phyloP scores from a whole-genome alignment of 2,888 invertebrate genomes.

The Drosophila bunnanda region DNA sequence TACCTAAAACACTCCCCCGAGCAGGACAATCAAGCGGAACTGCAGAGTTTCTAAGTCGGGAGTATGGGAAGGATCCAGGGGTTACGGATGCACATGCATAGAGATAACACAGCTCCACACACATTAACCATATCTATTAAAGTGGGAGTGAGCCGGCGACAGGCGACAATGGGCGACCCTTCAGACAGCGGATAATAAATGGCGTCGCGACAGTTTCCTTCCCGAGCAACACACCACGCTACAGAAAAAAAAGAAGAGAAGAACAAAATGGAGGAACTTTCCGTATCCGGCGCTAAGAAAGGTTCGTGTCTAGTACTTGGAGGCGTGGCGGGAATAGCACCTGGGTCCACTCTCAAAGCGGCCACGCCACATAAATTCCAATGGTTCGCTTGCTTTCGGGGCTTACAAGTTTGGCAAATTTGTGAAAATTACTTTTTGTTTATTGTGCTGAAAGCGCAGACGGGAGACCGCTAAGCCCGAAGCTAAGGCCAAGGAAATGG shows the following conservation, averaged over 20 bases:
- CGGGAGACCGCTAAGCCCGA: slow-evolving; percentile 59
- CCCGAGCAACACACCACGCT: slow-evolving; percentile 41
- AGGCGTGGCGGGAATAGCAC: slow-evolving; percentile 56
- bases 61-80: slow-evolving; percentile 16
- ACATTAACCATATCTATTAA: slow-evolving; percentile 72
- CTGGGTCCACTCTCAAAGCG: slow-evolving; percentile 80
- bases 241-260: not conserved
- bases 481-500: slow-evolving; percentile 72
- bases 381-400: slow-evolving; percentile 68
- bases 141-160: slow-evolving; percentile 20
- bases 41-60: slow-evolving; percentile 2
- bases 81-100: slow-evolving; percentile 37
- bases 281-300: slow-evolving; percentile 78
- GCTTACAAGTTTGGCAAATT: slow-evolving; percentile 83
- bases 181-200: slow-evolving; percentile 81
- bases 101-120: slow-evolving; percentile 38
- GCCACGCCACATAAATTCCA: slow-evolving; percentile 83
- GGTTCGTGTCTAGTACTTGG: slow-evolving; percentile 56
- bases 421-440: slow-evolving; percentile 84
- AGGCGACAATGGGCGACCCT: slow-evolving; percentile 75
- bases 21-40: slow-evolving; percentile 42
- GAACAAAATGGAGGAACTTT: slow-evolving; percentile 60
- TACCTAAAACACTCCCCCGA: slow-evolving; percentile 32
- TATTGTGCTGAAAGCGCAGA: slow-evolving; percentile 79
- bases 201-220: slow-evolving; percentile 83